Evolutionary conservation across 92 coral and sea anemone genomes (phyloP), one percentile per base, ranked within the genome.

Genomic region (Porites lobata): DNA sequence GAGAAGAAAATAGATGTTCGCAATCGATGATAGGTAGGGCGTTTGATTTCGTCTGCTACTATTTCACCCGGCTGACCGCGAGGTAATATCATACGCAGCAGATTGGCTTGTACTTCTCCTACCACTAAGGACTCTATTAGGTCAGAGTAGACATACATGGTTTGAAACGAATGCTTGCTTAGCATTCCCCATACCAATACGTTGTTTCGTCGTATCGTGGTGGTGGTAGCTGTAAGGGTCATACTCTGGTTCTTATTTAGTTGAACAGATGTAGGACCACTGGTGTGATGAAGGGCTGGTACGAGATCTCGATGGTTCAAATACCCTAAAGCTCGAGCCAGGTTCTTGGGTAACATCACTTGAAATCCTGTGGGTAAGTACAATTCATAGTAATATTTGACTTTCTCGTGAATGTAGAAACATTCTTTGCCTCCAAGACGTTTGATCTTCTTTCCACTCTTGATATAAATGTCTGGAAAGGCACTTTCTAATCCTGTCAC

Each of bases 171-270:
- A 21, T 78, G 65, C 15, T 21, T 17, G 22, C 62, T 18, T 14
- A 59, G 2, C 72, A 78, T 78, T 56, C 72, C 83, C 83, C 83
- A 78, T 10, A 78, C 69, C 50, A n/a, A 78, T 1, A 59, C 72
- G 59, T 78, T 72, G 14, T 59, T 8, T 78, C 83, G 51, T 5
- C 69, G 43, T 1, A 78, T 54, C 11, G 69, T 53, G 68, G 18
- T 52, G 19, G 83, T 59, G 65, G 38, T 52, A 10, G 47, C 72
- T 2, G 13, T 17, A 12, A 78, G 83, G 57, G 66, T 59, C 11
- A 78, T 50, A 18, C 69, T 63, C 15, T 29, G 62, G 11, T 78
- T 47, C 19, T 32, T 47, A 78, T 78, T 58, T 50, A 58, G 63
- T 24, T 59, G 14, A 7, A 78, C 32, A 21, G 69, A 20, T 21